Percentiles rank a stretch among this genome's conserved stretches.
phyloP scores from a whole-genome alignment of 2,113 vertebrate species.

The Cyprinodon tularosa region DNA sequence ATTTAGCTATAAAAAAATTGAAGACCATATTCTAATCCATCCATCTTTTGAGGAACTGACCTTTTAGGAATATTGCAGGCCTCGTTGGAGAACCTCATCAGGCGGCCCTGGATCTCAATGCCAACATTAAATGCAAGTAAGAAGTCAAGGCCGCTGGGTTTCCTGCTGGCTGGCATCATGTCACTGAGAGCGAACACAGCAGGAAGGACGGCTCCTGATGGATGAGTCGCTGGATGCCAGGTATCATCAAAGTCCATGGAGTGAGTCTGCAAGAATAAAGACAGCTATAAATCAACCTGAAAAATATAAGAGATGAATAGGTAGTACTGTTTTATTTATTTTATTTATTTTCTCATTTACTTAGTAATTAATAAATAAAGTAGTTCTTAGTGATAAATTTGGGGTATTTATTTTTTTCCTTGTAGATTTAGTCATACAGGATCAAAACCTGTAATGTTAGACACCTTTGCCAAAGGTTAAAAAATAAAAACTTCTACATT shows the following conservation, averaged over 20 bases:
- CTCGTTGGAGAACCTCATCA: slow-evolving; percentile 88
- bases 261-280: slow-evolving; percentile 77
- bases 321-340: too few species aligned
- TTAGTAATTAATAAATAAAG: neutral
- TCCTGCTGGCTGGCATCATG: slow-evolving; percentile 79
- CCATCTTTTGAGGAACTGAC: slow-evolving; percentile 59
- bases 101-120: slow-evolving; percentile 87
- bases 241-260: slow-evolving; percentile 91
- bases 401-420: neutral
- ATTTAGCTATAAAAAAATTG: neutral
- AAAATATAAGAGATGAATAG: too few species aligned
- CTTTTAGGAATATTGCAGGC: slow-evolving; percentile 87
- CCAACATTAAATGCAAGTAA: slow-evolving; percentile 88
- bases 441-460: neutral
- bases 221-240: slow-evolving; percentile 72
- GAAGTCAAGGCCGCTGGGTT: slow-evolving; percentile 85
- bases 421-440: neutral
- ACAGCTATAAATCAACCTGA: neutral
- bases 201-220: slow-evolving; percentile 87
- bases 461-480: neutral
- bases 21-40: too few species aligned
- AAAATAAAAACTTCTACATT: neutral
- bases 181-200: slow-evolving; percentile 86
- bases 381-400: neutral
- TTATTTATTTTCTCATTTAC: neutral